phyloP scores from a whole-genome alignment of 2,113 vertebrate species.

The Ascaphus truei region DNA sequence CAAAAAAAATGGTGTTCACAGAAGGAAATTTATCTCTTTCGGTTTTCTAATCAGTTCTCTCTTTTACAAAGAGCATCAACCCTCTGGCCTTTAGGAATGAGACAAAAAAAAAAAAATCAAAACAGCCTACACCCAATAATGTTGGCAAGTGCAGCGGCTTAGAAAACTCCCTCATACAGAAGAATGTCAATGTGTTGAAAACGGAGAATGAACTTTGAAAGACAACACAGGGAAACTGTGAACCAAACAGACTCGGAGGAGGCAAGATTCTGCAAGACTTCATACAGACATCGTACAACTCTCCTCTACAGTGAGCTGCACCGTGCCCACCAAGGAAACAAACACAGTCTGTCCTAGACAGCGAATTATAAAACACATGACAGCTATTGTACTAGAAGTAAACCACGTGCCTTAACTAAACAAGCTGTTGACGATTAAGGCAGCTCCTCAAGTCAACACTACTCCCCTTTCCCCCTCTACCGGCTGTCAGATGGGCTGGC shows the following conservation, averaged over 20 bases:
- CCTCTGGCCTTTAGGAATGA: background rate
- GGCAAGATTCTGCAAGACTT: background rate
- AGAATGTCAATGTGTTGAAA: background rate
- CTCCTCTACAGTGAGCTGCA: background rate
- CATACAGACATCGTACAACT: background rate
- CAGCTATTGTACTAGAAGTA: background rate
- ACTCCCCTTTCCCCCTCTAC: too few relatives aligned
- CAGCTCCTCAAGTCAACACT: too few relatives aligned
- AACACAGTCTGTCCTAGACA: background rate
- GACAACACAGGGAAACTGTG: background rate
- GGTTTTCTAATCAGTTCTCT: too few relatives aligned
- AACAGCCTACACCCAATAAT: background rate
- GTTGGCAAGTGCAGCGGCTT: background rate
- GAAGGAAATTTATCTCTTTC: too few relatives aligned
- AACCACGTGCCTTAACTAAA: background rate
- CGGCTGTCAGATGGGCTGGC: too few relatives aligned
- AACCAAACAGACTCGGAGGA: conserved; percentile 17
- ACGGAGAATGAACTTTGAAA: background rate
- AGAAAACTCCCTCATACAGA: conserved; percentile 4
- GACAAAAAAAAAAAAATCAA: background rate
- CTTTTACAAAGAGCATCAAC: too few relatives aligned
- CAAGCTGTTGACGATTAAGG: too few relatives aligned
- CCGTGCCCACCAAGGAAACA: background rate
- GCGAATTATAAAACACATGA: background rate
- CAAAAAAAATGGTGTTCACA: too few relatives aligned